phyloP scores from a whole-genome alignment of 2,113 vertebrate species.

The cat (Felis catus) region F.catus_Fca126_mat1.0 CM031425.1:44382001-44382500 shows the following conservation, averaged over 20 bases:
- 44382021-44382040: accelerated
- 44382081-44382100: background rate
- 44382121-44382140: background rate
- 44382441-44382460: background rate
- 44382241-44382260: accelerated
- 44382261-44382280: conserved; percentile 59
- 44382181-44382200: background rate
- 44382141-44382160: background rate
- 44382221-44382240: background rate
- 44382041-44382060: background rate
- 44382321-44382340: conserved; percentile 63
- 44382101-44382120: background rate
- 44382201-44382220: background rate
- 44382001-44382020: no score
- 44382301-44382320: conserved; percentile 43
- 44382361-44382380: conserved; percentile 9
- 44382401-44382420: background rate
- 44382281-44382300: conserved; percentile 44
- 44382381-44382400: background rate
- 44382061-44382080: background rate
- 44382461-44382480: background rate
- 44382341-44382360: conserved; percentile 70
- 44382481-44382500: background rate
- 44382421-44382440: background rate
- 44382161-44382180: background rate